Evolutionary conservation across 2,888 invertebrate genomes (phyloP).

Genomic region (Tenthredo livida): DNA sequence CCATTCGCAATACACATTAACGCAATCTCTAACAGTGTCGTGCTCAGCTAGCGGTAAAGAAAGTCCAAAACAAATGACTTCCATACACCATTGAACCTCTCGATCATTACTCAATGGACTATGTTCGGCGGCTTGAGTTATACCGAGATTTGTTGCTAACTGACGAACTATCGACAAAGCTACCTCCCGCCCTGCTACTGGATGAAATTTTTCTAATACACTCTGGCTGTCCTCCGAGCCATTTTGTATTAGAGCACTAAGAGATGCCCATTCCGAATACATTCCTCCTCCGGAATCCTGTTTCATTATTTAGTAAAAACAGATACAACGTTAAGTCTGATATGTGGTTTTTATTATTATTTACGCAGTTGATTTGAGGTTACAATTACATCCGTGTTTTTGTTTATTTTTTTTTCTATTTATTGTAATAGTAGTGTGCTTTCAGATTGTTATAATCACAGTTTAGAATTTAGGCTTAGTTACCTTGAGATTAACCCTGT

Average conservation of each 20-base stretch:
- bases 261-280: constrained; percentile 92
- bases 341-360: constrained; percentile 46
- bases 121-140: constrained; percentile 90
- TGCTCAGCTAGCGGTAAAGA: constrained; percentile 94
- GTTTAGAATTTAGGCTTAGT: constrained; percentile 59
- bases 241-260: constrained; percentile 84
- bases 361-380: not conserved
- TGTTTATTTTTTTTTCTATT: not conserved
- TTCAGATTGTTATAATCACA: not conserved
- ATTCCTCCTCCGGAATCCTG: constrained; percentile 86
- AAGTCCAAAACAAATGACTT: constrained; percentile 94
- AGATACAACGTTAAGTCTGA: not conserved
- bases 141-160: constrained; percentile 85
- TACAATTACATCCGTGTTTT: not conserved
- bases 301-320: constrained; percentile 63
- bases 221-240: constrained; percentile 84
- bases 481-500: constrained; percentile 90
- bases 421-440: not conserved
- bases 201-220: constrained; percentile 89
- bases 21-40: constrained; percentile 96
- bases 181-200: constrained; percentile 88
- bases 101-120: constrained; percentile 91
- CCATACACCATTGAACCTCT: constrained; percentile 93
- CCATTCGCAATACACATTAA: constrained; percentile 98
- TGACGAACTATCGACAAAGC: constrained; percentile 90